A percentile compares a stretch with the other conserved stretches of the same genome.
Conservation (phyloP, 2,797 vertebrate genomes). For the Syngnathus rostellatus region DNA sequence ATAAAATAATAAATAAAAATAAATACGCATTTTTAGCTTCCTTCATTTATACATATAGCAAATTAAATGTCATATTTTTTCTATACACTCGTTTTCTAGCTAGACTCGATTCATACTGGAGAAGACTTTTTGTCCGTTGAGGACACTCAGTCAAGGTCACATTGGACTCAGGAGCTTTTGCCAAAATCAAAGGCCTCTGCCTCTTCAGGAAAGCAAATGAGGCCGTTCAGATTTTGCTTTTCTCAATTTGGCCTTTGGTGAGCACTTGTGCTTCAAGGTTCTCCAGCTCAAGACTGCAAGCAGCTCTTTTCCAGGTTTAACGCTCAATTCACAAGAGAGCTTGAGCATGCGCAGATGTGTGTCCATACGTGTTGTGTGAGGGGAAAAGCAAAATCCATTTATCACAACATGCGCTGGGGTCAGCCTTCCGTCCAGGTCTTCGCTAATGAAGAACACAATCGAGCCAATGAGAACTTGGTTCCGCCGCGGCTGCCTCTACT, state of each 20-base stretch:
- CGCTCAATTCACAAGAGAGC: constrained; percentile 12
- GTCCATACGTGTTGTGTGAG: constrained; percentile 14
- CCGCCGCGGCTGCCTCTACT: constrained; percentile 16
- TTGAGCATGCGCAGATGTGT: not conserved
- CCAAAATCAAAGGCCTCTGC: constrained; percentile 16
- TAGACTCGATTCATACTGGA: not conserved
- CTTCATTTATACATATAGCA: not conserved
- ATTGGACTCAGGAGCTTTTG: constrained; percentile 21
- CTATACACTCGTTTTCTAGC: no score
- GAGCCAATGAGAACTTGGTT: constrained; percentile 57
- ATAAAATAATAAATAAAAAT: no score
- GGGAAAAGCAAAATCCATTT: constrained; percentile 58
- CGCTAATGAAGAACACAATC: constrained; percentile 62
- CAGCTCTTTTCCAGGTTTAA: constrained; percentile 10
- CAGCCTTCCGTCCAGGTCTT: constrained; percentile 53
- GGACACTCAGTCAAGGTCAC: constrained; percentile 25
- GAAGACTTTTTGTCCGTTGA: constrained; percentile 9
- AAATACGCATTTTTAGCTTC: not conserved
- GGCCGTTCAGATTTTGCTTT: constrained; percentile 18
- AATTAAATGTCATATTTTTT: not conserved
- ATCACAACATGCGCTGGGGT: constrained; percentile 66
- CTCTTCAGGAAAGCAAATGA: constrained; percentile 43
- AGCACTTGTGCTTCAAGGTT: constrained; percentile 31
- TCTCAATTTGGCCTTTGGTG: constrained; percentile 32
- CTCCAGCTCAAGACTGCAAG: constrained; percentile 17